Base-by-base conservation (phyloP, 2,797 vertebrate species). In the Manis pentadactyla region DNA sequence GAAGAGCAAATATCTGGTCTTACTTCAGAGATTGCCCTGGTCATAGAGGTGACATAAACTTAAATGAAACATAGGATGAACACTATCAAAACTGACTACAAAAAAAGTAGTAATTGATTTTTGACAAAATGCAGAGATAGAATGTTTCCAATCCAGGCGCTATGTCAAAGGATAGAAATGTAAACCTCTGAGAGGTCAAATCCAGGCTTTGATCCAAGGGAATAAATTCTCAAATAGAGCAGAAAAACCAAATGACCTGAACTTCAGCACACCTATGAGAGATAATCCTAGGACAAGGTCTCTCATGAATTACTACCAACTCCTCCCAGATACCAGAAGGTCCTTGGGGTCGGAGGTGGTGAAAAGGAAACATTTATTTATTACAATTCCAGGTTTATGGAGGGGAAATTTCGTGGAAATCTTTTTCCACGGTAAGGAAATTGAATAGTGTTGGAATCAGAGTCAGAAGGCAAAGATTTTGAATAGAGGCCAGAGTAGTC, bases 351-450 rank as follows among this genome's bases (percentile, higher is more conserved):
- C 19, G 66, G 71, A 79, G 34, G 63, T 75, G 55, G 46, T 82
- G 27, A 93, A 42, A 74, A 95, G 55, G 31, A 96, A 94, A 88
- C 57, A 61, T 87, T 64, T 75, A 87, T 94, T 94, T 95, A 86
- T 94, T 79, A 64, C 31, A 93, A 34, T 51, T 39, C 66, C 31
- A 63, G 51, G 39, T 90, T 75, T 92, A 75, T 25, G 21, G 51
- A 86, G n/a, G 66, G 57, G 78, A 87, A 92, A 93, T 93, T 93
- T 93, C 92, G 46, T 94, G 37, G 46, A 94, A 96, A 89, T 78
- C 46, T 37, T 93, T 93, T 96, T 90, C 88, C 79, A 87, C 53
- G 39, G 78, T 95, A 86, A 84, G 69, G 69, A 97, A 95, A 95
- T 85, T 95, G 91, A 95, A 94, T 27, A 69, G 39, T 69, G 34